Conservation (phyloP, 1,140 invertebrate species). For the Psilanteris sp. region DNA sequence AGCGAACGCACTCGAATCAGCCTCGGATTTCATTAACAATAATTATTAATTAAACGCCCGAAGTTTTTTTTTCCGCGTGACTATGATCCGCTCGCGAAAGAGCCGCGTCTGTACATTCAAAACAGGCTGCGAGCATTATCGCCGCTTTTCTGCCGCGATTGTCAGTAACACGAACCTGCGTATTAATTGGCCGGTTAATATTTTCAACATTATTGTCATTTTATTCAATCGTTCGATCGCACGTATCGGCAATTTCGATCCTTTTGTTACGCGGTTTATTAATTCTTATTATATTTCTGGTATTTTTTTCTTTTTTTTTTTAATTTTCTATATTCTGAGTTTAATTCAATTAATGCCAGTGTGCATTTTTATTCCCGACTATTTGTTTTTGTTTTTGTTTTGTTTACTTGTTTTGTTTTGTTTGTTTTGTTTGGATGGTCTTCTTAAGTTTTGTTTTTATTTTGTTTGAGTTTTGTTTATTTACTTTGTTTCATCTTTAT, state of each 20-base stretch:
- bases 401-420: too few species aligned
- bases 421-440: too few species aligned
- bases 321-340: neutral
- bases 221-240: conserved; percentile 37
- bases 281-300: too few species aligned
- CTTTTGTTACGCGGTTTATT: too few species aligned
- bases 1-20: conserved; percentile 32
- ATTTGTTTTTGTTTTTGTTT: too few species aligned
- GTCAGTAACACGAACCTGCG: conserved; percentile 35
- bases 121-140: conserved; percentile 45
- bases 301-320: neutral
- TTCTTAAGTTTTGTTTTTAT: too few species aligned
- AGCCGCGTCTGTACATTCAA: conserved; percentile 43
- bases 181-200: conserved; percentile 44
- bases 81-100: conserved; percentile 32
- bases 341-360: too few species aligned
- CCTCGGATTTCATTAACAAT: conserved; percentile 44
- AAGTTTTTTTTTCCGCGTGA: conserved; percentile 21
- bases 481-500: too few species aligned
- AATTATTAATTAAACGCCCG: conserved; percentile 37
- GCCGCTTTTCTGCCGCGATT: conserved; percentile 41
- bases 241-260: too few species aligned
- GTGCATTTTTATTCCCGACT: too few species aligned
- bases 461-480: too few species aligned
- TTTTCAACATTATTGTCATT: conserved; percentile 45